Base-by-base conservation (phyloP, 2,888 invertebrate genomes). In the Sipha maydis region DNA sequence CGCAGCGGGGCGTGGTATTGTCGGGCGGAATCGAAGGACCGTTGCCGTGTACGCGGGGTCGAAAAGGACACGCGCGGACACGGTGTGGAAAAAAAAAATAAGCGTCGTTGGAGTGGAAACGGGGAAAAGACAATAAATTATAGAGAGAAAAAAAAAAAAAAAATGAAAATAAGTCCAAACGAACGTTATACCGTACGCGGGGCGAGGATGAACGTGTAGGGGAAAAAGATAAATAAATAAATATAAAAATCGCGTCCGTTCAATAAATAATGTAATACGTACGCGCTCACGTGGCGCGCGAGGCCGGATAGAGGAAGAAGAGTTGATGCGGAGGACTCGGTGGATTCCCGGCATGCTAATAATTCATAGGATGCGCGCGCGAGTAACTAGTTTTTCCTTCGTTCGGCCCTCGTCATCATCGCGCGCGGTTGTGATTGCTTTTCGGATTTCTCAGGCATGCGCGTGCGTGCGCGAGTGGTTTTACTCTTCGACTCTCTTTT, bases 91-190 rank as follows among this genome's bases (percentile, higher is more conserved):
- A 61, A 61, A 61, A 61, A 56, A 3, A 54, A 56, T 19, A 61
- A 25, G 61, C 21, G 25, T 61, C 61, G 25, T 21, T 7, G 21
- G 25, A 61, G 73, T 73, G 73, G 34, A 73, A 73, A 38, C 73
- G 73, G 73, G 73, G 34, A 19, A 73, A 38, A 73, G 19, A 34
- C 34, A 38, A 73, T 73, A 73, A 73, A 73, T 73, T 73, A 38
- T 0, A 21, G 8, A 38, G 21, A 31, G 19, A 17, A 71, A 34
- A 71, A 31, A 31, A 71, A 56, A 48, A 48, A 48, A 48, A 41
- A 5, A 41, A 41, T 41, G 7, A 41, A 5, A 41, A 41, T 41
- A 41, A 41, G n/a, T 41, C 11, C 11, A 14, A 48, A 48, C 48
- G 48, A 48, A 48, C 14, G 14, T 48, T 48, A 41, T 41, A 41